phyloP scores from a whole-genome alignment of 2,888 invertebrate species.

The Macrosoma leucophasiata region DNA sequence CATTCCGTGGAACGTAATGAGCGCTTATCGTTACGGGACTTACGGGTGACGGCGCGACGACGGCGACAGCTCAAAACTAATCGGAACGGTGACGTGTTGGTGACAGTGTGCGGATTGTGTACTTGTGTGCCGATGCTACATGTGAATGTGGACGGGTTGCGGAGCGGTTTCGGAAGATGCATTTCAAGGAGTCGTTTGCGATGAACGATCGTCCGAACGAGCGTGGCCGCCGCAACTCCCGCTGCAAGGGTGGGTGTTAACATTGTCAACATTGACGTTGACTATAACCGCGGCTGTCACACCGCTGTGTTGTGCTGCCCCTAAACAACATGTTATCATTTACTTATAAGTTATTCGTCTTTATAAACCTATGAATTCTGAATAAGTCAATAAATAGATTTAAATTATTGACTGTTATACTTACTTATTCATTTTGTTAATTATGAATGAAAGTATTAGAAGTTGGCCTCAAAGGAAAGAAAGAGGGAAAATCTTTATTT shows the following conservation, averaged over 20 bases:
- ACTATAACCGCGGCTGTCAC: no score
- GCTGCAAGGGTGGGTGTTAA: slow-evolving; percentile 68
- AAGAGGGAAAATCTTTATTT: no score
- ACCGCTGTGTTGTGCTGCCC: no score
- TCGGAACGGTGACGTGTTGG: slow-evolving; percentile 46
- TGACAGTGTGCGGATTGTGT: slow-evolving; percentile 64
- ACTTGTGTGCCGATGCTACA: slow-evolving; percentile 65
- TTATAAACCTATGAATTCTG: no score
- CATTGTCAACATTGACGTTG: slow-evolving; percentile 41
- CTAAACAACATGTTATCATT: no score
- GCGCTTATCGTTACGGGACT: slow-evolving; percentile 41
- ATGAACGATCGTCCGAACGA: slow-evolving; percentile 75
- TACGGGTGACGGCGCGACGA: slow-evolving; percentile 35
- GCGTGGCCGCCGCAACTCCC: slow-evolving; percentile 72
- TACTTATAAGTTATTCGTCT: no score
- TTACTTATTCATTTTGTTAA: no score
- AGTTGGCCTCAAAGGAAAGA: no score
- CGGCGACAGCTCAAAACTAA: slow-evolving; percentile 15
- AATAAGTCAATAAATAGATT: no score
- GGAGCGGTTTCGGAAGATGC: slow-evolving; percentile 70
- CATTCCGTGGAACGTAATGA: slow-evolving; percentile 39
- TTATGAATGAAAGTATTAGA: no score
- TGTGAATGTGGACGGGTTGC: slow-evolving; percentile 68
- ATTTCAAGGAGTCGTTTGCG: slow-evolving; percentile 75
- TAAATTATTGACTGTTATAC: no score